Evolutionary conservation across 1,140 invertebrate species (phyloP), one percentile per base, ranked within the genome.

Genomic region (Cotesia vestalis): DNA sequence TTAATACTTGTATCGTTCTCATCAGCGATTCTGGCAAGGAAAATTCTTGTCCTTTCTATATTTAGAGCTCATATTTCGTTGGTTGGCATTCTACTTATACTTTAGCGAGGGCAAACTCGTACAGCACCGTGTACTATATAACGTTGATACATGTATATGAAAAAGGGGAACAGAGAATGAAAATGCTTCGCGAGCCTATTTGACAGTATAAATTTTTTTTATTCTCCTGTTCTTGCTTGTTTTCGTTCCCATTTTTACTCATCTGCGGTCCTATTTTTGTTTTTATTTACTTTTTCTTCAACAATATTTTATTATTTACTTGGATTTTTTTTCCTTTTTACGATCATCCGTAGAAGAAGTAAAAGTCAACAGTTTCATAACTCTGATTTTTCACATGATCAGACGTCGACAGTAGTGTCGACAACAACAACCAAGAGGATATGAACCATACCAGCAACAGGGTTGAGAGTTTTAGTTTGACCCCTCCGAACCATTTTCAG

Each of bases 41-140:
- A 72, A 72, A 72, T 72, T 72, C 70, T 72, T 72, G 70, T 72
- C 62, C 70, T 72, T 72, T 66, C 70, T 72, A 72, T 72, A 72
- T 72, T 72, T 72, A 72, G 70, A 72, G 62, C 70, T 72, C 70
- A 72, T 72, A 72, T 72, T 72, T 72, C 64, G 70, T 72, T 59
- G 62, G 62, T 35, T 66, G 38, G 70, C 20, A 69, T 35, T 69
- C 67, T 46, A 46, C 40, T 46, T 46, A 46, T 46, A 46, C 40
- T 46, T 46, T 69, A 55, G 35, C 67, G 67, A 69, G 67, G 67
- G 68, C 68, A 62, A 62, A 62, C 60, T 62, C 60, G 35, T 62
- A 62, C 60, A 36, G 36, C 34, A 38, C 34, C 5, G 40, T 46
- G 40, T 57, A 20, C 53, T 20, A 17, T 20, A 57, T 14, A 57